Evolutionary conservation across 2,797 vertebrate species (phyloP).

Genomic region (Remorina albescens): DNA sequence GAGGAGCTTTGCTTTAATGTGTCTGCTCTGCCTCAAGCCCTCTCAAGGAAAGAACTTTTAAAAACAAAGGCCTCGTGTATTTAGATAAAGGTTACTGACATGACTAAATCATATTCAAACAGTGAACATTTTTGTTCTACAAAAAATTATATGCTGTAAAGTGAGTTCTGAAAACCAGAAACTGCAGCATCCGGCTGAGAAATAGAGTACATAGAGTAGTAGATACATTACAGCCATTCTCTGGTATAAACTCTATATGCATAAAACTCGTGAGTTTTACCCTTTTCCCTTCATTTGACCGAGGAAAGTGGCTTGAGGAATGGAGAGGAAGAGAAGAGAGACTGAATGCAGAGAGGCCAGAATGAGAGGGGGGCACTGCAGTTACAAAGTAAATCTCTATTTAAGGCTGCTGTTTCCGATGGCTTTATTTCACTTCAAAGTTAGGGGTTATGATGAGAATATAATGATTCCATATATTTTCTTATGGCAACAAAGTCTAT

Average conservation of each 20-base stretch:
- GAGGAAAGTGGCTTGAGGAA: neutral
- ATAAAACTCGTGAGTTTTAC: neutral
- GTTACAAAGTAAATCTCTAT: neutral
- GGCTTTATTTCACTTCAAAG: neutral
- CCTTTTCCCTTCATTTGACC: neutral
- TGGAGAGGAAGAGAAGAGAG: neutral
- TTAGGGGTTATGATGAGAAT: neutral
- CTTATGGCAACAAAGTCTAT: neutral
- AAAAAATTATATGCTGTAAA: conserved; percentile 22
- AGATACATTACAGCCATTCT: conserved; percentile 7
- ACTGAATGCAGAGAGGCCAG: neutral
- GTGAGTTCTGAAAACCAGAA: conserved; percentile 21
- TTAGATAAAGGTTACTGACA: conserved; percentile 37
- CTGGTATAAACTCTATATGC: neutral
- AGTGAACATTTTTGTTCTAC: conserved; percentile 25
- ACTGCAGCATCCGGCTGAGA: conserved; percentile 4
- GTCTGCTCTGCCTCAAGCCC: conserved; percentile 17
- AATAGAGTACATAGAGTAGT: too few relatives aligned
- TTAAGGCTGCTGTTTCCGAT: neutral
- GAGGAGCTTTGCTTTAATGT: conserved; percentile 13
- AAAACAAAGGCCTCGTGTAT: conserved; percentile 2
- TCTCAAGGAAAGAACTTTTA: conserved; percentile 19
- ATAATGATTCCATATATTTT: neutral
- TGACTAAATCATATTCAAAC: conserved; percentile 32
- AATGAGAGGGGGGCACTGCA: neutral